Base-by-base conservation (phyloP, 2,797 vertebrate species). In the Enteromius trimaculatus region DNA sequence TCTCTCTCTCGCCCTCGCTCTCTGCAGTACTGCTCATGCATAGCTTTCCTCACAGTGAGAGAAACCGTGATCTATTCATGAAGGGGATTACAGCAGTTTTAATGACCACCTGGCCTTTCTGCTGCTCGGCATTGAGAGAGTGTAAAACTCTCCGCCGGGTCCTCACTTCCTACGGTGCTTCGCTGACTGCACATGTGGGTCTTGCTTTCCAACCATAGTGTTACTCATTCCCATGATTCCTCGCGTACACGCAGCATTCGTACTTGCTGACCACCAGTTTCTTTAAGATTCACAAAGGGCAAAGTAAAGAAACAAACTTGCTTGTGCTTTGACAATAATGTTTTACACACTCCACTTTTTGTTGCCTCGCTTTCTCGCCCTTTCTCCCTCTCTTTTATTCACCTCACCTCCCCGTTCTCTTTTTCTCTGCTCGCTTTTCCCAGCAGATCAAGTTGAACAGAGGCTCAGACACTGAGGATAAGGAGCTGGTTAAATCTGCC, bases 71-170 rank as follows among this genome's bases (percentile, higher is more conserved):
- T 91, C 92, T 93, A 93, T 91, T 95, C 93, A 93, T 91, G 74
- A 89, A 91, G 86, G 90, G 92, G 93, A 94, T 95, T 95, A 94
- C 92, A 93, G 91, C 88, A 88, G 86, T 89, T 93, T 95, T 94
- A 94, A 94, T 93, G 91, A 93, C 94, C 95, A 95, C 95, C 95
- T 95, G 95, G 95, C 90, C 92, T 89, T 88, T 90, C 89, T 92
- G 87, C 89, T 78, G 74, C 87, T 88, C 90, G 82, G 83, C 65
- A 90, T 91, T 94, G 91, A 91, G 89, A 86, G 87, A 88, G 87
- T 89, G 90, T 90, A 91, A 91, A 91, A 91, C 92, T 89, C 91
- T 90, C 90, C 88, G 90, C 89, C 89, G 89, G 88, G 88, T 86
- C 86, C 88, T 86, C 82, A 72, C 70, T 80, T 75, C 90, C 89